These are phyloP conservation scores for Percopsis transmontana DNA, from an alignment of 2,113 vertebrate species.

Conservation along the genomic window DNA sequence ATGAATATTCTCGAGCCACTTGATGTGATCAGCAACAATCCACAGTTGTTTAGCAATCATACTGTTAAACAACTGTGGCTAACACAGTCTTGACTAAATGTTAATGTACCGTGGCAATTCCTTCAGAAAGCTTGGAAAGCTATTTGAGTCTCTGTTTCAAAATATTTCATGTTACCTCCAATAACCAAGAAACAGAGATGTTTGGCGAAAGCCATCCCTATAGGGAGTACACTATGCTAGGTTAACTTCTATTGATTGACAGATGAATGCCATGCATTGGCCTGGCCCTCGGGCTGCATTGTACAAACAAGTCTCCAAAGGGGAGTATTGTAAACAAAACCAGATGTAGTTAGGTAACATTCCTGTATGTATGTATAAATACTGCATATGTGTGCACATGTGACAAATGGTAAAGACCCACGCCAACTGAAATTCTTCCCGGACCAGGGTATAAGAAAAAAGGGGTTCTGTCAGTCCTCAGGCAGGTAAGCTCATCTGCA, in stretches of 20 bases:
- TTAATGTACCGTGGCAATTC: neutral
- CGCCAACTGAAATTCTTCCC: no score
- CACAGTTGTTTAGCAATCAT: no score
- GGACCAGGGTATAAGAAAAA: no score
- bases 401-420: no score
- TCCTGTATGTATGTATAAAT: no score
- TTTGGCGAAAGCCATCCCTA: conserved; percentile 31
- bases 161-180: conserved; percentile 31
- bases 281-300: conserved; percentile 22
- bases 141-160: conserved; percentile 31
- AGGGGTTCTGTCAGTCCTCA: no score
- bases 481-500: no score
- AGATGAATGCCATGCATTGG: neutral
- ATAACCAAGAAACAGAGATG: conserved; percentile 11
- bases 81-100: no score
- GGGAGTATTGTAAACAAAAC: no score
- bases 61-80: no score
- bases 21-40: neutral
- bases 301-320: neutral
- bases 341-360: no score
- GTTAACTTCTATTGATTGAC: conserved; percentile 2
- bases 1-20: neutral
- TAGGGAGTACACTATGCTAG: conserved; percentile 32
- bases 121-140: conserved; percentile 28
- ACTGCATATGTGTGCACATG: no score